These are phyloP conservation scores for Megaptera novaeangliae DNA, from an alignment of 2,113 vertebrate species.

Conservation along the genomic window DNA sequence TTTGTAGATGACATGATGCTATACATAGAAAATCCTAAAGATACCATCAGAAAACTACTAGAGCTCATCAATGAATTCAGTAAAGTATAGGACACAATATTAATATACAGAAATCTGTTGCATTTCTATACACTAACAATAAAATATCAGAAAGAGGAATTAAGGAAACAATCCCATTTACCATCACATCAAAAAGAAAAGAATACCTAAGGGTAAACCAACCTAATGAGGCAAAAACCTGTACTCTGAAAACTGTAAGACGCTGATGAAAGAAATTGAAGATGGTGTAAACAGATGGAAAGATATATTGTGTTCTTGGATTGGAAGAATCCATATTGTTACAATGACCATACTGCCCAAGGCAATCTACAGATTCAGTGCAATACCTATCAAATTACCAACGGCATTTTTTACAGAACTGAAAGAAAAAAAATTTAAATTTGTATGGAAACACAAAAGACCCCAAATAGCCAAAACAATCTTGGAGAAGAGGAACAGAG, in stretches of 20 bases:
- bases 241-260: not conserved
- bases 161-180: not conserved
- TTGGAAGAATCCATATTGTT: not conserved
- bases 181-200: not conserved
- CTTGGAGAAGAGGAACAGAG: not conserved
- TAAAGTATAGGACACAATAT: not conserved
- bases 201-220: not conserved
- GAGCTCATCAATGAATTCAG: not conserved
- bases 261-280: not conserved
- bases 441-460: not conserved
- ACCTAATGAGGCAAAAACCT: not conserved
- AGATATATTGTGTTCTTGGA: not conserved
- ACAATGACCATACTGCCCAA: not conserved
- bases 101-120: not conserved
- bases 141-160: not conserved
- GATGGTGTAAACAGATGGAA: not conserved
- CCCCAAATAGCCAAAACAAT: not conserved
- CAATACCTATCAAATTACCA: not conserved
- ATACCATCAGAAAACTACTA: not conserved
- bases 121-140: not conserved
- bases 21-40: not conserved
- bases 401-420: not conserved
- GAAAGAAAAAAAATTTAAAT: not conserved
- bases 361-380: not conserved
- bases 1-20: not conserved